A percentile compares a stretch with the other conserved stretches of the same genome.
Conservation (phyloP, 1,140 invertebrate species). For the Drosophila lowei region DNA sequence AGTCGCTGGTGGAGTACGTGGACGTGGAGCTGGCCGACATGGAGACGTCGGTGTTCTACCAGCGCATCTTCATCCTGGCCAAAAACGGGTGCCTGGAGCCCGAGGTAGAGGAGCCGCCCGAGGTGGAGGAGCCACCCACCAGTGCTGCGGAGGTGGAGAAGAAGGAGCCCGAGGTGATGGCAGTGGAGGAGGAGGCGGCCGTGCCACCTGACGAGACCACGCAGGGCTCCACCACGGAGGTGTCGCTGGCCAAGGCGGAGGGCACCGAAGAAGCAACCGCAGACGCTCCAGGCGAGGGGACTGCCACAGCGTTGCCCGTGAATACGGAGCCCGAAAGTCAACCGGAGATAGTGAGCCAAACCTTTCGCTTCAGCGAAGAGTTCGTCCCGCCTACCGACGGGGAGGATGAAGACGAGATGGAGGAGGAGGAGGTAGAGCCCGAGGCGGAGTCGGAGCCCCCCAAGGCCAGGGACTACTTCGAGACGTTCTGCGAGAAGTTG, state of each 20-base stretch:
- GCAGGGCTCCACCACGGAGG: too few relatives aligned
- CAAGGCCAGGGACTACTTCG: slow-evolving; percentile 40
- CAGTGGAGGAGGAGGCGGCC: background rate
- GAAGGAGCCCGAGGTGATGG: too few relatives aligned
- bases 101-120: background rate
- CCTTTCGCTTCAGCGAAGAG: slow-evolving; percentile 43
- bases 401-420: background rate
- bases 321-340: background rate
- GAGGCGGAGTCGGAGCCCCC: accelerated
- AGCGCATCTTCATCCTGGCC: slow-evolving; percentile 72
- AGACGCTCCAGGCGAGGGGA: too few relatives aligned
- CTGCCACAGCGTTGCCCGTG: too few relatives aligned
- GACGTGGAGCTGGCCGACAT: slow-evolving; percentile 53
- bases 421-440: background rate
- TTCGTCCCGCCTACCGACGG: background rate
- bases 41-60: slow-evolving; percentile 68
- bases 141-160: background rate
- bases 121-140: background rate
- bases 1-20: slow-evolving; percentile 63
- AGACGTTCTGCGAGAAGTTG: slow-evolving; percentile 36
- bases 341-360: slow-evolving; percentile 40
- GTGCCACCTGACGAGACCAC: too few relatives aligned
- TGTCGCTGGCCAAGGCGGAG: too few relatives aligned
- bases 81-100: slow-evolving; percentile 47
- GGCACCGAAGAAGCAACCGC: too few relatives aligned